Conservation (phyloP, 1,140 invertebrate genomes). For the Conus ventricosus region DNA sequence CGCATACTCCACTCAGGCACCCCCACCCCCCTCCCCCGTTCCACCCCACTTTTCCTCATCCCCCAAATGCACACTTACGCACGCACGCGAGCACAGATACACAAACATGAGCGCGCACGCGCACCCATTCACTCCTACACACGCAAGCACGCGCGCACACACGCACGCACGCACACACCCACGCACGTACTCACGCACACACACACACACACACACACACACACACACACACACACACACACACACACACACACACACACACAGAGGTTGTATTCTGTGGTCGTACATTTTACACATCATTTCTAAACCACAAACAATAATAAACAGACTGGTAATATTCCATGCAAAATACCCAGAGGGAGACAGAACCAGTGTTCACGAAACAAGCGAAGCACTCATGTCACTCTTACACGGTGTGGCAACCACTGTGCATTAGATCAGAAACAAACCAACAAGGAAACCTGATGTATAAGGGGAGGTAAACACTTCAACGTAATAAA, state of each 20-base stretch:
- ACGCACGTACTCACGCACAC: background rate
- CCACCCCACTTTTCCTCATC: too few relatives aligned
- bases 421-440: too few relatives aligned
- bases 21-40: too few relatives aligned
- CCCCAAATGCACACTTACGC: too few relatives aligned
- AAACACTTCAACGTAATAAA: too few relatives aligned
- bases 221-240: constrained; percentile 3
- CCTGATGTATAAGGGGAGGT: too few relatives aligned
- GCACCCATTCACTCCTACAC: background rate
- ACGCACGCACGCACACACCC: too few relatives aligned
- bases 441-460: too few relatives aligned
- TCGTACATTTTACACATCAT: background rate
- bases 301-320: background rate
- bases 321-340: background rate
- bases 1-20: too few relatives aligned
- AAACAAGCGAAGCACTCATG: background rate
- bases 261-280: background rate
- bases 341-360: too few relatives aligned
- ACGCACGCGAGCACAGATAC: background rate
- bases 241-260: constrained; percentile 22
- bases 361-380: background rate
- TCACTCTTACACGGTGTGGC: background rate
- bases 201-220: background rate
- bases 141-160: background rate
- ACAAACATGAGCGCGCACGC: background rate